These are phyloP conservation scores for Scolopax mira DNA, from an alignment of 2,113 vertebrate genomes.

Conservation along the genomic window DNA sequence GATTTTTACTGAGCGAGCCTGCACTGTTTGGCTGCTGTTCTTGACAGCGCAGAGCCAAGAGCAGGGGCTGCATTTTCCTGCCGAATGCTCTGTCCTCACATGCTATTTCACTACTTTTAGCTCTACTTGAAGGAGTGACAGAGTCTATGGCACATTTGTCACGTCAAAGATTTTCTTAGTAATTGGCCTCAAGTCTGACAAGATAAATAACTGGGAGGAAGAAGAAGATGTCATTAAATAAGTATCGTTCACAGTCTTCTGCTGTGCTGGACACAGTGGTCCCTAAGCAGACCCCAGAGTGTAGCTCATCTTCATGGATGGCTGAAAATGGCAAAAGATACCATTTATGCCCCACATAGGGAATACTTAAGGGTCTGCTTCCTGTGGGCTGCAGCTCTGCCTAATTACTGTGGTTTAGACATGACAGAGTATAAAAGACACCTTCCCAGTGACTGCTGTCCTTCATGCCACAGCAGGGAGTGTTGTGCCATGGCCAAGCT, in stretches of 20 bases:
- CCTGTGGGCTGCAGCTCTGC: neutral
- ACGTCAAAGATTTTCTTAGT: neutral
- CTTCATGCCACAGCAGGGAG: neutral
- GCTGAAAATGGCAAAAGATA: neutral
- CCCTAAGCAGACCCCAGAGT: neutral
- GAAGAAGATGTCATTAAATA: neutral
- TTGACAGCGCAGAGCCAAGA: neutral
- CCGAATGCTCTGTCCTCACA: fast-evolving
- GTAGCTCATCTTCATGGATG: neutral
- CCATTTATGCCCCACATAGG: neutral
- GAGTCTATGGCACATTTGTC: neutral
- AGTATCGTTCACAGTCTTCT: fast-evolving
- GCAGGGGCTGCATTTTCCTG: neutral
- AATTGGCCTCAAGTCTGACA: neutral
- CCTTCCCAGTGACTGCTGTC: neutral
- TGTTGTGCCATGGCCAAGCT: neutral
- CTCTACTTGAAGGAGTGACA: neutral
- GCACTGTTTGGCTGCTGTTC: neutral
- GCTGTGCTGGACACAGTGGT: neutral
- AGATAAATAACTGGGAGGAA: neutral
- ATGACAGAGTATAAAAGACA: neutral
- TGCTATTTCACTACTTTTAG: neutral
- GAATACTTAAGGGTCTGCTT: neutral
- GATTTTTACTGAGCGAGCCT: neutral
- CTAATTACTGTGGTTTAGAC: neutral